Evolutionary conservation across 2,113 vertebrate genomes (phyloP), one percentile per base, ranked within the genome.

Genomic region (Xyrauchen texanus): DNA sequence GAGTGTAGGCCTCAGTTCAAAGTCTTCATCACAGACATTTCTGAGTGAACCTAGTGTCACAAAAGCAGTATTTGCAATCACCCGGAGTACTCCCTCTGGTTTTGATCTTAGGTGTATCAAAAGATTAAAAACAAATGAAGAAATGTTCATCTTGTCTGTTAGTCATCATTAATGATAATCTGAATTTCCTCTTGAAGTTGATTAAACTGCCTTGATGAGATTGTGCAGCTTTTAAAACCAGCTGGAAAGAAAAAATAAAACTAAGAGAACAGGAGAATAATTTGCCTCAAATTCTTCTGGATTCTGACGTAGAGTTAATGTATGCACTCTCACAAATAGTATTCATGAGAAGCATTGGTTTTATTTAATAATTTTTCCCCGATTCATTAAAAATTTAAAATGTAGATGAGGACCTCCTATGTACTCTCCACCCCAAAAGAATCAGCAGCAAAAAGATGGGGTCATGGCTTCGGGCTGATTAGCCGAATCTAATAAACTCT

Each of bases 1-100:
- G 72, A 75, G 60, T 64, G 72, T 65, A 76, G 62, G 8, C 34
- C 73, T 45, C 58, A 15, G 66, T 81, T 81, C 70, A 81, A 81
- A 81, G 66, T 76, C 83, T 51, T 70, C 65, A 65, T 60, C 55
- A 68, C 70, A 79, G 65, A 71, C 79, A 53, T 68, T 67, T 60
- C 47, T 60, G 44, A 46, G 60, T 74, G 15, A 51, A 52, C 62
- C 60, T 49, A 44, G 21, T 66, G 66, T 65, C 51, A 66, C 71
- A 83, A 46, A 57, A 12, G 61, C 67, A 58, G 11, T 79, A 62
- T 66, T 60, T 7, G 16, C 45, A 47, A 60, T 52, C 49, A 46
- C 65, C 64, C 64, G 9, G 11, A 11, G 6, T 51, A 61, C 69
- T 73, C 7, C 57, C 46, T 63, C 52, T 11, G 21, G 52, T 79